phyloP scores from a whole-genome alignment of 2,797 vertebrate genomes.

The Botia almorhae region DNA sequence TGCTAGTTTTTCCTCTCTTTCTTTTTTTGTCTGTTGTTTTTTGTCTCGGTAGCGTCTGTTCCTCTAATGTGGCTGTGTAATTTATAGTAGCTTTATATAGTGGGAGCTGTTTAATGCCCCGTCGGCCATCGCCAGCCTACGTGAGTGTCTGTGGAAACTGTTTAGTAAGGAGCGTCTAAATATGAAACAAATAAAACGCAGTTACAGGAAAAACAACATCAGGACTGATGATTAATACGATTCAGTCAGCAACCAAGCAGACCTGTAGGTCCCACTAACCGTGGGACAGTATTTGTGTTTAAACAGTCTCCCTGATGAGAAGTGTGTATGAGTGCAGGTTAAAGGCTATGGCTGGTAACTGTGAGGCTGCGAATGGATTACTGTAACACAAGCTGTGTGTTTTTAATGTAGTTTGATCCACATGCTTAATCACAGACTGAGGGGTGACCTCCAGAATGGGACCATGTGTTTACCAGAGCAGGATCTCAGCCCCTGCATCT shows the following conservation, averaged over 20 bases:
- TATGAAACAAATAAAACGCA: slow-evolving; percentile 52
- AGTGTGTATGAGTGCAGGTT: slow-evolving; percentile 25
- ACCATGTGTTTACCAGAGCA: slow-evolving; percentile 24
- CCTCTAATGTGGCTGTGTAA: too few species aligned
- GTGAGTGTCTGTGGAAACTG: slow-evolving; percentile 29
- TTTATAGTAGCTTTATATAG: too few species aligned
- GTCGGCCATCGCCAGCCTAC: slow-evolving; percentile 6
- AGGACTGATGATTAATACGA: slow-evolving; percentile 46
- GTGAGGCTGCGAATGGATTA: slow-evolving; percentile 59
- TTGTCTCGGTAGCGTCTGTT: too few species aligned
- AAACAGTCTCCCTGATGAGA: slow-evolving; percentile 32
- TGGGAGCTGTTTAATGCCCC: neutral
- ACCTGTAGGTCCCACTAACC: slow-evolving; percentile 26
- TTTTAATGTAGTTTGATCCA: slow-evolving; percentile 53
- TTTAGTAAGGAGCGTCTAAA: slow-evolving; percentile 37
- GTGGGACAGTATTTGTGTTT: slow-evolving; percentile 34
- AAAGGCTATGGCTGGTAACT: slow-evolving; percentile 46
- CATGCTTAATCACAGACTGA: slow-evolving; percentile 46
- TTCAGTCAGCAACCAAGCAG: slow-evolving; percentile 29
- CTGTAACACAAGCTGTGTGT: slow-evolving; percentile 58
- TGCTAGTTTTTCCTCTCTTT: too few species aligned
- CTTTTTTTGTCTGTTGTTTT: too few species aligned
- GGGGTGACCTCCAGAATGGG: slow-evolving; percentile 51
- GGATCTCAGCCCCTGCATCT: slow-evolving; percentile 4
- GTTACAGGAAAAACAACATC: slow-evolving; percentile 26